Base-by-base conservation (phyloP, 2,888 invertebrate genomes). In the Cerceris ruficornis region DNA sequence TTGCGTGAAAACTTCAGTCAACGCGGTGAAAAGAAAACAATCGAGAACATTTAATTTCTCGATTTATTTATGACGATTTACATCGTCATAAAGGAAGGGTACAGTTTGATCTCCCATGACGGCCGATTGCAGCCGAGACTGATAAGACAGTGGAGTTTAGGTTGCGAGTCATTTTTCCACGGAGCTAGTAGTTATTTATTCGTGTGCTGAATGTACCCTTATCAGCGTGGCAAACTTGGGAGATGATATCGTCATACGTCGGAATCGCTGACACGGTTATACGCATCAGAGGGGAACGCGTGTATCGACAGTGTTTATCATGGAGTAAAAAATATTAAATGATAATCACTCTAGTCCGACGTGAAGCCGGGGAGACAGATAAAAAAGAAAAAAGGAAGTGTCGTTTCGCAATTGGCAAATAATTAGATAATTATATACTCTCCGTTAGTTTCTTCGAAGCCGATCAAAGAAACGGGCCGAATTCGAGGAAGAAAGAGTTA, bases 141-240 rank as follows among this genome's bases (percentile, higher is more conserved):
- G 76, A 80, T 76, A 82, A 83, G 66, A 13, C 50, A 41, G 28
- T 28, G 4, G 28, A 28, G 77, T 78, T 77, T 78, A 64, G 70
- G 77, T 78, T 71, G 55, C 55, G 17, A 67, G 50, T 66, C 52
- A 68, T 78, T 78, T 77, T 70, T 78, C 50, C 69, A 60, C 49
- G 46, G 6, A 69, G 78, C 72, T 72, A 73, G 76, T 82, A 69
- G 82, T 85, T 87, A 82, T 87, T 88, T 88, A 85, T 78, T 84
- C 68, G 67, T 66, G 72, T 65, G 76, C 76, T 83, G 75, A 83
- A 86, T 75, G 77, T 70, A 41, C 73, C 43, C 78, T 88, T 88
- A 88, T 88, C 86, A 80, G 73, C 52, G 61, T 71, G 52, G 43
- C 60, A 41, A 65, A 46, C 64, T 61, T 7, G 39, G 68, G 61